These are phyloP conservation scores for Neosilurus hyrtlii DNA, from an alignment of 2,797 vertebrate genomes.

Conservation along the genomic window DNA sequence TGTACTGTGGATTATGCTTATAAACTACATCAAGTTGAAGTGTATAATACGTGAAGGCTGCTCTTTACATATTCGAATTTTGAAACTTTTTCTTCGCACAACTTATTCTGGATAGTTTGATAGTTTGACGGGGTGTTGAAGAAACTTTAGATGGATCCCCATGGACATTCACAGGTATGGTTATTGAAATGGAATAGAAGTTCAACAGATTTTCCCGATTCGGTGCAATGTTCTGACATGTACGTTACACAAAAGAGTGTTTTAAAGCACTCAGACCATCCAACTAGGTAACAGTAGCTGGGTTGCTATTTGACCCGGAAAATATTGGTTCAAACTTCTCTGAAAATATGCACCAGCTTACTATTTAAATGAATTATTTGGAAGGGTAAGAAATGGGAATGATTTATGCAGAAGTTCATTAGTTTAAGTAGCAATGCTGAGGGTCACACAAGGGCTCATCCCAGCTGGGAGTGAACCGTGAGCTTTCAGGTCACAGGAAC, in stretches of 20 bases:
- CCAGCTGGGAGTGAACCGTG: constrained; percentile 43
- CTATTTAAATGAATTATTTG: constrained; percentile 38
- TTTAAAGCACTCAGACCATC: neutral
- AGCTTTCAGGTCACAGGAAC: constrained; percentile 42
- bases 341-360: constrained; percentile 25
- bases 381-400: constrained; percentile 14
- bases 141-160: neutral
- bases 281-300: neutral
- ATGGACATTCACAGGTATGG: neutral
- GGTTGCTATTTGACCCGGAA: neutral
- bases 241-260: neutral
- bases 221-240: neutral
- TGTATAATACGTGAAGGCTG: too few species aligned
- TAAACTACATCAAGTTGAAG: too few species aligned
- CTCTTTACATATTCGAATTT: too few species aligned
- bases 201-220: neutral
- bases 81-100: too few species aligned
- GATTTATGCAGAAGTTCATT: constrained; percentile 54
- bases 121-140: neutral
- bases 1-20: neutral
- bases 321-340: neutral
- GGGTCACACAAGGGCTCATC: constrained; percentile 29
- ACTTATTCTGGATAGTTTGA: neutral
- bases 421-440: constrained; percentile 49
- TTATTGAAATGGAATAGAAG: neutral